Base-by-base conservation (phyloP, 2,797 vertebrate genomes). In the Phalloptychus januarius region DNA sequence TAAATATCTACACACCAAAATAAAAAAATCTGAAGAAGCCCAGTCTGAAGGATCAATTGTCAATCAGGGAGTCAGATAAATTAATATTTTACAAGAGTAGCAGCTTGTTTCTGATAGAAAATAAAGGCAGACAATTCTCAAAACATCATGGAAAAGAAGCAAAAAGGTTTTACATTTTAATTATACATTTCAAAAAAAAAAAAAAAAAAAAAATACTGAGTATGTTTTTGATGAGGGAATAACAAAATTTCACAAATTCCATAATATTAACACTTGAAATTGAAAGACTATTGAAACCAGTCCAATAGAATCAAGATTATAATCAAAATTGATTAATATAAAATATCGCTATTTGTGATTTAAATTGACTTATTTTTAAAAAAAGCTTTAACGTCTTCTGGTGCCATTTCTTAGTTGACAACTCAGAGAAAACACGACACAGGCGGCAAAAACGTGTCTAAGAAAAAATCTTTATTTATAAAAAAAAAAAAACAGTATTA, bases 381-480 rank as follows among this genome's bases (percentile, higher is more conserved):
- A 33, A 36, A 38, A 15, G 61, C 28, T 36, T 7, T 2, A 3
- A 63, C 33, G 38, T 36, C 6, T 33, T 20, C 4, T 23, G 2
- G 16, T 36, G 31, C 1, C 15, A 1, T 36, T 33, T 61, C 58
- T 63, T 63, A 54, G 52, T 54, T 5, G 61, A 20, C 15, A 63
- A 20, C 31, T 20, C 15, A 10, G 61, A 42, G 38, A n/a, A n/a
- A 44, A 23, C 2, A 6, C 4, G 12, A 70, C 78, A 91, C 88
- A 81, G 2, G 0, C 1, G 11, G 7, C 83, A 67, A 84, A 78
- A 85, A 80, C 85, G 89, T 42, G 87, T 94, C 94, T 94, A 93
- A 87, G 93, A 95, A 96, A 70, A 94, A 90, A 92, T 94, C 92
- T 95, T 94, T 95, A 92, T 96, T 95, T 96, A 96, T 95, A 50